Evolutionary conservation across 2,888 invertebrate species (phyloP).

Genomic region (Drosophila formosana): DNA sequence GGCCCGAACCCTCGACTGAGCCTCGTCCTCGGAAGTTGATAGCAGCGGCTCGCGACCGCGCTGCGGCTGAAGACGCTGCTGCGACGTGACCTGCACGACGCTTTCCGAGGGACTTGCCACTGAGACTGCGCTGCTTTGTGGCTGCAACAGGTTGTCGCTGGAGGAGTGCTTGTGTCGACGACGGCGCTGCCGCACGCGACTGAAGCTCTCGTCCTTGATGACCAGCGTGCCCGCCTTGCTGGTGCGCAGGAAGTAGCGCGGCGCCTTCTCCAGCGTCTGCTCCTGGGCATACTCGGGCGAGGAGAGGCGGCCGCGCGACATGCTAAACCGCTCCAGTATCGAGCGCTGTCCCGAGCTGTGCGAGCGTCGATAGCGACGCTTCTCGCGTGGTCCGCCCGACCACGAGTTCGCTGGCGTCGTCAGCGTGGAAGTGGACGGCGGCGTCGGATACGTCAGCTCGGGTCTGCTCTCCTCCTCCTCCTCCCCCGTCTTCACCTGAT

Average conservation of each 20-base stretch:
- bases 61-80: slow-evolving; percentile 13
- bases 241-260: slow-evolving; percentile 86
- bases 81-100: slow-evolving; percentile 50
- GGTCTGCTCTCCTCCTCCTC: background rate
- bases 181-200: slow-evolving; percentile 73
- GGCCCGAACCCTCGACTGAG: background rate
- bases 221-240: slow-evolving; percentile 87
- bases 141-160: slow-evolving; percentile 63
- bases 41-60: background rate
- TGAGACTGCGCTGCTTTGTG: background rate
- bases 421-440: slow-evolving; percentile 73
- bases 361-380: slow-evolving; percentile 82
- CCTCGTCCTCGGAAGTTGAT: slow-evolving; percentile 13
- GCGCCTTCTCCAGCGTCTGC: slow-evolving; percentile 59
- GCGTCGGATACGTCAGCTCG: slow-evolving; percentile 59
- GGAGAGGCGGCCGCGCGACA: slow-evolving; percentile 81
- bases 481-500: background rate
- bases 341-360: slow-evolving; percentile 77
- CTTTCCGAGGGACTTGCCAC: slow-evolving; percentile 10
- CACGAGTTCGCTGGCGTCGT: slow-evolving; percentile 73
- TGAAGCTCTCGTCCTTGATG: slow-evolving; percentile 86
- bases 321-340: slow-evolving; percentile 84
- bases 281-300: slow-evolving; percentile 82
- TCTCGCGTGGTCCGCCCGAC: slow-evolving; percentile 78
- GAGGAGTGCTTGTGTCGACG: slow-evolving; percentile 79